Evolutionary conservation across 2,888 invertebrate species (phyloP), one percentile per base, ranked within the genome.

Genomic region (Gastracanthus pulcherrimus): DNA sequence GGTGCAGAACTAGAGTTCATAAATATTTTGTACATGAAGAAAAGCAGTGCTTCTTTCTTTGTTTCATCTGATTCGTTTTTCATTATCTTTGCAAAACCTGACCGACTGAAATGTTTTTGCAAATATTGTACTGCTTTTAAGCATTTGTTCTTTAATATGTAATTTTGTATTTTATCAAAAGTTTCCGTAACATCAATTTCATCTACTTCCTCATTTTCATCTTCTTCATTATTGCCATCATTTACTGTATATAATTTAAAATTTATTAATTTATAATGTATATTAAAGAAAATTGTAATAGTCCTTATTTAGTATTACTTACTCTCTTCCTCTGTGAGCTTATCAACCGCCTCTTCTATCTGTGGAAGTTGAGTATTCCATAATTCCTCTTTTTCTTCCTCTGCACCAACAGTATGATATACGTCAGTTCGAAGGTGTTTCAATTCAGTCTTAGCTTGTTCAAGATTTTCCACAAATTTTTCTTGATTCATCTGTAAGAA

Each of bases 381-480:
- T 6, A 89, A 69, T 76, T 89, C 87, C 19, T 87, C 82, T 85
- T 90, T 87, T 41, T 88, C 86, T 7, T 84, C 84, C 62, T 90
- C 88, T n/a, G 89, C 89, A 13, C 87, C 87, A 55, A 78, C 84
- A 83, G 75, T 78, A 55, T 79, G 83, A 41, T 81, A 83, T 4
- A 83, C 67, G 7, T 71, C 41, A 55, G 83, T 84, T 83, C 89
- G 87, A 60, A 87, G 84, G 72, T 94, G 94, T 48, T 94, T 93
- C 23, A 97, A 91, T 85, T 95, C 94, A 74, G 93, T 93, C 84
- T 92, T 92, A 86, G 95, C 95, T 11, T 92, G 92, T 81, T 93
- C 92, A 67, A 95, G 92, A 86, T 94, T 94, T 74, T 93, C 92
- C 86, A 94, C 92, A 45, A 96, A 91, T 80, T 94, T 91, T 87